Evolutionary conservation across 2,113 vertebrate genomes (phyloP).

Genomic region (Rhombomys opimus): DNA sequence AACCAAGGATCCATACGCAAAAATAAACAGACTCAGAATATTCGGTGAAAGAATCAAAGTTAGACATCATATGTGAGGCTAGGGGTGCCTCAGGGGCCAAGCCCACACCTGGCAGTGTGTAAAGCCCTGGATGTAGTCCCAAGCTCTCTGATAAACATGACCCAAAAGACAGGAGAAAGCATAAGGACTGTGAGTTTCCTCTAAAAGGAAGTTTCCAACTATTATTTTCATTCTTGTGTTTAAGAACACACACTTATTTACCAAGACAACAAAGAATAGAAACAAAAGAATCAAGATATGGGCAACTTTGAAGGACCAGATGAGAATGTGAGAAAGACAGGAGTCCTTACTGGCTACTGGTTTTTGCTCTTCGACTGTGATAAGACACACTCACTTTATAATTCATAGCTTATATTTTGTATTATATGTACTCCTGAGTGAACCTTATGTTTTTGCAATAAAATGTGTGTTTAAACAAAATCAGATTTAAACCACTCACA

Average conservation of each 20-base stretch:
- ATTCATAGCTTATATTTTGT: not conserved
- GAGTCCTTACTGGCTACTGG: not conserved
- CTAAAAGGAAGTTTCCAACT: not conserved
- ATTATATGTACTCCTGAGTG: not conserved
- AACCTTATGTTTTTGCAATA: not conserved
- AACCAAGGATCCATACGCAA: not conserved
- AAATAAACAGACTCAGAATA: not conserved
- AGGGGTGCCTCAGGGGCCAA: not conserved
- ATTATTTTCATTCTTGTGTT: not conserved
- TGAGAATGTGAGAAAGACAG: not conserved
- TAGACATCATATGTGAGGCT: not conserved
- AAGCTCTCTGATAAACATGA: not conserved
- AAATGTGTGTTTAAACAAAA: not conserved
- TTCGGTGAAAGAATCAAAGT: not conserved
- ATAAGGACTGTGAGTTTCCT: not conserved
- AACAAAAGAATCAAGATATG: not conserved
- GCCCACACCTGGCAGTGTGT: not conserved
- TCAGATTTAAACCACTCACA: not conserved
- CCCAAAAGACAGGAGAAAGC: not conserved
- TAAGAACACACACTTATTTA: not conserved
- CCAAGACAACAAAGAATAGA: not conserved
- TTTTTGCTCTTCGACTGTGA: not conserved
- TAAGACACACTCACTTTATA: not conserved
- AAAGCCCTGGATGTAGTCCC: not conserved
- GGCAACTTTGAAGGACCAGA: not conserved